These are phyloP conservation scores for Drosophila quadrilineata DNA, from an alignment of 1,140 invertebrate species.

Conservation along the genomic window DNA sequence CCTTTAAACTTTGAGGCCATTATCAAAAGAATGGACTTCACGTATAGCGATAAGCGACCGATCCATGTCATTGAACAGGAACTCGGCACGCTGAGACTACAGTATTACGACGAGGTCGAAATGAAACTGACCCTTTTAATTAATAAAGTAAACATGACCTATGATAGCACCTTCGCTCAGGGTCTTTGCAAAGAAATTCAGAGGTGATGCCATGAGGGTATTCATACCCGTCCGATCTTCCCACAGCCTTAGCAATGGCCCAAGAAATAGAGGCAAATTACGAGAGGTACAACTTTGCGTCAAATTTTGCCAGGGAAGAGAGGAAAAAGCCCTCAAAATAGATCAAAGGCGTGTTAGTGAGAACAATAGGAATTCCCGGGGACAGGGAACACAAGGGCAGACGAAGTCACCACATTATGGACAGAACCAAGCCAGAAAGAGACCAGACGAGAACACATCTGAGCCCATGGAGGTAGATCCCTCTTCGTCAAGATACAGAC, in stretches of 20 bases:
- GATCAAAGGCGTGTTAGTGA: neutral
- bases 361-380: neutral
- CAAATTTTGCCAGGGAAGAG: neutral
- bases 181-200: neutral
- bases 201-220: neutral
- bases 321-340: neutral
- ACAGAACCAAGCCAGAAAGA: too few relatives aligned
- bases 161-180: neutral
- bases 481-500: too few relatives aligned
- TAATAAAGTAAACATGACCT: constrained; percentile 2
- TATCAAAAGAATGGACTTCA: neutral
- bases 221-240: neutral
- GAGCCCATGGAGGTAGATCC: too few relatives aligned
- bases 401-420: too few relatives aligned
- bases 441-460: too few relatives aligned
- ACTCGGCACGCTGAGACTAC: neutral
- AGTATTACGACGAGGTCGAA: constrained; percentile 5
- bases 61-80: neutral
- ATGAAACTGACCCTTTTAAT: constrained; percentile 1
- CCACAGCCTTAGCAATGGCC: neutral
- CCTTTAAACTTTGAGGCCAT: neutral
- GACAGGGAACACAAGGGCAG: too few relatives aligned
- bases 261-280: too few relatives aligned
- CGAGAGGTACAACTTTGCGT: too few relatives aligned
- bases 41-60: neutral